phyloP scores from a whole-genome alignment of 1,140 invertebrate genomes.

The Cecropterus lyciades region DNA sequence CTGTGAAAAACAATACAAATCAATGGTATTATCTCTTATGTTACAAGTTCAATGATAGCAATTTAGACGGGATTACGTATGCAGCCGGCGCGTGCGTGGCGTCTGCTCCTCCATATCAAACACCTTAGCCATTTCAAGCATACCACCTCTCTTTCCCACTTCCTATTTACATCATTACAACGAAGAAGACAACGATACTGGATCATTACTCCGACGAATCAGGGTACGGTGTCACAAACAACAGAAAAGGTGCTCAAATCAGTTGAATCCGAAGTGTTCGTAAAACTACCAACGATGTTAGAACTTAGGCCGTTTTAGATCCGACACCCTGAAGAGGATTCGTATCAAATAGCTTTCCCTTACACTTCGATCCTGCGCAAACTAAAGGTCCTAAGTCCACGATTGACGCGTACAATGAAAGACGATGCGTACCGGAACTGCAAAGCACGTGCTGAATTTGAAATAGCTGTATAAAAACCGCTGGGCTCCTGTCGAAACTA shows the following conservation, averaged over 20 bases:
- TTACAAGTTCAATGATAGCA: constrained; percentile 76
- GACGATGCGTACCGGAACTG: constrained; percentile 79
- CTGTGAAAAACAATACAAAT: constrained; percentile 32
- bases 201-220: constrained; percentile 66
- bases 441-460: constrained; percentile 78
- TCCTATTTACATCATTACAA: constrained; percentile 17
- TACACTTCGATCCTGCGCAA: constrained; percentile 64
- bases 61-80: constrained; percentile 67
- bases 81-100: constrained; percentile 54
- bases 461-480: constrained; percentile 85
- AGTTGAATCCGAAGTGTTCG: constrained; percentile 58
- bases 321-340: constrained; percentile 58
- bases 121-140: constrained; percentile 46
- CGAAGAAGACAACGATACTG: constrained; percentile 57
- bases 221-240: constrained; percentile 82
- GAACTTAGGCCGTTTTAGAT: constrained; percentile 64
- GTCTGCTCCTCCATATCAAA: constrained; percentile 73
- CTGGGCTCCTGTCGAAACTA: constrained; percentile 76
- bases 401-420: constrained; percentile 62
- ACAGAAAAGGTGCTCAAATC: constrained; percentile 72
- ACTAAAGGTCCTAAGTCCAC: constrained; percentile 65
- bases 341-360: constrained; percentile 83
- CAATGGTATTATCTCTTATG: constrained; percentile 65
- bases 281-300: constrained; percentile 41
- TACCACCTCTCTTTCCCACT: constrained; percentile 52